Conservation (phyloP, 2,113 vertebrate genomes). For the Elgaria multicarinata region DNA sequence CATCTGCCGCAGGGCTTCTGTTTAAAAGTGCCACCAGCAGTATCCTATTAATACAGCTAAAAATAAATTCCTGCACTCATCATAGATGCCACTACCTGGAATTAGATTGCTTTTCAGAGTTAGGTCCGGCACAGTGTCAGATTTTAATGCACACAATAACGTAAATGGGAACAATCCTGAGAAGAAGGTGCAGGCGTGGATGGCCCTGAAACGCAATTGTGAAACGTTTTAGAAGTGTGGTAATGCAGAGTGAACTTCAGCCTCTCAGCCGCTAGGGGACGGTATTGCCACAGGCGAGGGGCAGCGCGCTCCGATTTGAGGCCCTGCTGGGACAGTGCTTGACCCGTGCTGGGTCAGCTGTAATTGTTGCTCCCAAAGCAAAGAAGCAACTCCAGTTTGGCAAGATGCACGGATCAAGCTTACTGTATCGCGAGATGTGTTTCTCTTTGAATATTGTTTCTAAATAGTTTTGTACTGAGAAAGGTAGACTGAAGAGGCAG, state of each 20-base stretch:
- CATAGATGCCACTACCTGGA: not conserved
- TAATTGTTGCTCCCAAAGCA: not conserved
- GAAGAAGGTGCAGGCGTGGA: not conserved
- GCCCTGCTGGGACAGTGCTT: too few species aligned
- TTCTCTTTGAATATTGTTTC: not conserved
- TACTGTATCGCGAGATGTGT: not conserved
- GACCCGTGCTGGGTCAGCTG: not conserved
- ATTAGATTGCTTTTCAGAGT: not conserved
- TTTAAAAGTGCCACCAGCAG: too few species aligned
- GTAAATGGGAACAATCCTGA: not conserved
- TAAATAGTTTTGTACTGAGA: not conserved
- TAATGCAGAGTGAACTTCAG: not conserved
- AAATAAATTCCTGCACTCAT: too few species aligned
- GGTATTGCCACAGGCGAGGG: not conserved
- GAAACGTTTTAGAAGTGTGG: not conserved
- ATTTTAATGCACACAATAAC: not conserved
- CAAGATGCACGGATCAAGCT: not conserved
- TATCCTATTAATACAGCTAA: too few species aligned
- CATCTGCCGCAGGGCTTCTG: too few species aligned
- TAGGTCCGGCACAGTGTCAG: not conserved
- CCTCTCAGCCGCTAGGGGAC: constrained; percentile 43
- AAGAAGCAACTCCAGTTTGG: not conserved
- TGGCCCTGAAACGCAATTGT: too few species aligned
- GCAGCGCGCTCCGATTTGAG: not conserved
- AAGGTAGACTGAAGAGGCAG: not conserved